Base-by-base conservation (phyloP, 1,140 invertebrate genomes). In the Drosophila mojavensis region DNA sequence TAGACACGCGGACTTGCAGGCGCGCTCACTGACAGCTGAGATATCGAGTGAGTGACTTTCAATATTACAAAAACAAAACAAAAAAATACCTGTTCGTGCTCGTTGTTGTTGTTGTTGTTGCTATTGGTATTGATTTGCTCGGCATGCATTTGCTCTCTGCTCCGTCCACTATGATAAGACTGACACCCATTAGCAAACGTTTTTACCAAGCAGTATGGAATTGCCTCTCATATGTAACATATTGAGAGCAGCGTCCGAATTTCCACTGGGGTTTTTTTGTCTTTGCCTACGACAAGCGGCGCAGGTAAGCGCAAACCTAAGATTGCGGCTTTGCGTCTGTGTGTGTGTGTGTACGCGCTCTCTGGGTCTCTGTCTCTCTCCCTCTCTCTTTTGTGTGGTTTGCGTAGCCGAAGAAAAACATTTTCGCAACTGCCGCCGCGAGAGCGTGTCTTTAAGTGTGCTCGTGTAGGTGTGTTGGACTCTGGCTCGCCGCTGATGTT, bases 51-150 rank as follows among this genome's bases (percentile, higher is more conserved):
- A 86, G 82, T 86, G 76, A 88, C 79, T 86, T 86, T 86, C 66
- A 78, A 78, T 75, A 68, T 39, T 39, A 47, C n/a, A 75, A 79
- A 65, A 33, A 30, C 28, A 30, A 30, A 6, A 30, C 28, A 6
- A 30, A 78, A 82, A 81, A 75, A 81, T 84, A 84, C 81, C 81
- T 84, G 82, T 84, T 84, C 75, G 41, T 56, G 75, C 43, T 60
- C 59, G 20, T 3, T 24, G 20, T 24, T 24, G 20, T 24, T 24
- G 53, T 74, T 74, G 74, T 62, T 65, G 54, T 54, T 65, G 65
- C 28, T 71, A 43, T 28, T 74, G 59, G n/a, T 73, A 43, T 75
- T 70, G 67, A 51, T 74, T 70, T 64, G 55, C 66, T 75, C 72
- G 36, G 36, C 36, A 39, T 39, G 36, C 36, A 39, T 39, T 39